Base-by-base conservation (phyloP, 2,113 vertebrate genomes). In the Nothocercus nigrocapillus region DNA sequence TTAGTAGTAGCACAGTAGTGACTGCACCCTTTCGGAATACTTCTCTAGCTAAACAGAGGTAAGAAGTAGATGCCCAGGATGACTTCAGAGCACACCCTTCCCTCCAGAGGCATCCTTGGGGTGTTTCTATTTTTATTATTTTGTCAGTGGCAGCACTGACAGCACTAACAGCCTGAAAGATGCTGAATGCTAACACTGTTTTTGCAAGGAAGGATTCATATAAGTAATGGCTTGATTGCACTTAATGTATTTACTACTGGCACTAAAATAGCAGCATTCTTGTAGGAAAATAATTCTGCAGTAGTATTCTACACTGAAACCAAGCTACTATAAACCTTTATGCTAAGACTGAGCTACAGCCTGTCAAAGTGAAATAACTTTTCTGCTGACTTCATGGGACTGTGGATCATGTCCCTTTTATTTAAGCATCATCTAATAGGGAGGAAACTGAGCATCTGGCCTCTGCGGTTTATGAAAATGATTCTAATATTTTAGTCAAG, bases 181-280 rank as follows among this genome's bases (percentile, higher is more conserved):
- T 34, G 54, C 13, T 72, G 59, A 63, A 51, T 30, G 12, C 28
- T 73, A 91, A 69, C 36, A 24, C 30, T 36, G 7, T 36, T 34
- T 89, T 83, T 90, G 40, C 49, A 88, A 73, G 68, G 59, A 51
- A 47, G 88, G 18, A 15, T 75, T 81, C 85, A 1, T 45, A 72
- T 49, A 75, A 86, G 68, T 42, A 56, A 22, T 59, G 28, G 38
- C 45, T 93, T 91, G 79, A 88, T 58, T 94, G 76, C 42, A 17
- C 9, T 66, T 67, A 44, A 44, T 44, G 42, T 44, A 13, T 44
- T 44, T 44, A 44, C 42, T 44, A 44, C 13, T 13, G 42, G 42
- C 42, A 30, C 34, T 86, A 61, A 84, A 70, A 28, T 79, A 22
- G 86, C 64, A 17, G 20, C 28, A 75, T 15, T 28, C 32, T 86